Base-by-base conservation (phyloP, 1,140 invertebrate species). In the Cylas formicarius region DNA sequence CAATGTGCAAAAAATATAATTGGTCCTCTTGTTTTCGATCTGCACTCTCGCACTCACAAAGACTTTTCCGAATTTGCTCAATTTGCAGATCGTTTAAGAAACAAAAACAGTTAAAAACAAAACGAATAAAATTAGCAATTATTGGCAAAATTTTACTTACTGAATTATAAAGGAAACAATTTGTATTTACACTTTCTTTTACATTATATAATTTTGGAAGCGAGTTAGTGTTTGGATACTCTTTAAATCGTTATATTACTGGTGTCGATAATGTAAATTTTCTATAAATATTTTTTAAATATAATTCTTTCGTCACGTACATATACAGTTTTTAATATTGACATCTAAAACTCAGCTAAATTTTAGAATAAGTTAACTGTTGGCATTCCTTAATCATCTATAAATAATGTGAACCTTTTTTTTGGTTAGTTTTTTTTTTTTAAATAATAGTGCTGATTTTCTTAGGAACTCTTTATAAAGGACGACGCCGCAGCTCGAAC, bases 111-210 rank as follows among this genome's bases (percentile, higher is more conserved):
- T 39, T 44, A 35, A 26, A 13, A 4, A 17, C 35, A 36, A 48
- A 35, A 13, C 31, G 6, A 21, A 20, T 9, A 48, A 42, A 18
- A 41, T 39, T 37, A 39, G 23, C 35, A 61, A 60, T 61, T 61
- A 60, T 60, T 61, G 57, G 57, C 59, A 56, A 53, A 50, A 48
- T 55, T 55, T 48, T n/a, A n/a, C n/a, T n/a, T n/a, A n/a, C n/a
- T n/a, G n/a, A 53, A 52, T 57, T 51, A 40, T 48, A 42, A 48
- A 23, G 29, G 36, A 29, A 39, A 39, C 32, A 39, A 45, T 4
- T 19, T 29, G 11, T 38, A 44, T 44, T 36, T 44, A 36, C 43
- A 44, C 14, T 20, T 32, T 46, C 6, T 11, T 7, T 31, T 16
- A 11, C 18, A 51, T 52, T 45, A 50, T 48, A 57, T 51, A 54